Percentiles rank a stretch among this genome's conserved stretches.
Evolutionary conservation across 2,888 invertebrate species (phyloP).

Genomic region (Diplolepis rosae): DNA sequence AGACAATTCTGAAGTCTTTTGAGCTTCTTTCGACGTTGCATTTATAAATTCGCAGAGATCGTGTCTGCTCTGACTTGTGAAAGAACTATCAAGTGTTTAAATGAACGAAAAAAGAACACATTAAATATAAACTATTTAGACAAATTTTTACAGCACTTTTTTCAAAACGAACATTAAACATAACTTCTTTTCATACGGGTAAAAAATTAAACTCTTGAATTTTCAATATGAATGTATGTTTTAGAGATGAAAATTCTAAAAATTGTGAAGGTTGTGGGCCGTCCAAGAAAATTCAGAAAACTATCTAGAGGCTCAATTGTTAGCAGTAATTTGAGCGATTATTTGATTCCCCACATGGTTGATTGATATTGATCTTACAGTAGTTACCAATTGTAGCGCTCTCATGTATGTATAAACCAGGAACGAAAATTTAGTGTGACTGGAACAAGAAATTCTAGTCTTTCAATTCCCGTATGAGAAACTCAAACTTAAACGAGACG

Average conservation of each 20-base stretch:
- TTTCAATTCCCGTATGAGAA: neutral
- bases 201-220: too few species aligned
- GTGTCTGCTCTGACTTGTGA: neutral
- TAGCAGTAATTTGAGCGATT: neutral
- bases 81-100: neutral
- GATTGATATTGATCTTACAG: neutral
- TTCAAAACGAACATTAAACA: neutral
- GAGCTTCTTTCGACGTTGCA: neutral
- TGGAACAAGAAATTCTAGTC: neutral
- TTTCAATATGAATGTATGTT: too few species aligned
- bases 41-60: neutral
- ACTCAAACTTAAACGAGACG: neutral
- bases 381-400: neutral
- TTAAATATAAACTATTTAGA: too few species aligned
- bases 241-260: too few species aligned
- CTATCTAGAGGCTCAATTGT: neutral
- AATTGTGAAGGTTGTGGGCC: too few species aligned
- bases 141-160: too few species aligned
- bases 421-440: neutral
- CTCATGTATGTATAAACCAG: neutral
- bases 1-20: neutral
- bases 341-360: neutral
- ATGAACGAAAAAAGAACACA: neutral
- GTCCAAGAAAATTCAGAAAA: neutral
- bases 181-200: too few species aligned